These are phyloP conservation scores for Coluber constrictor DNA, from an alignment of 2,797 vertebrate species.

Conservation along the genomic window DNA sequence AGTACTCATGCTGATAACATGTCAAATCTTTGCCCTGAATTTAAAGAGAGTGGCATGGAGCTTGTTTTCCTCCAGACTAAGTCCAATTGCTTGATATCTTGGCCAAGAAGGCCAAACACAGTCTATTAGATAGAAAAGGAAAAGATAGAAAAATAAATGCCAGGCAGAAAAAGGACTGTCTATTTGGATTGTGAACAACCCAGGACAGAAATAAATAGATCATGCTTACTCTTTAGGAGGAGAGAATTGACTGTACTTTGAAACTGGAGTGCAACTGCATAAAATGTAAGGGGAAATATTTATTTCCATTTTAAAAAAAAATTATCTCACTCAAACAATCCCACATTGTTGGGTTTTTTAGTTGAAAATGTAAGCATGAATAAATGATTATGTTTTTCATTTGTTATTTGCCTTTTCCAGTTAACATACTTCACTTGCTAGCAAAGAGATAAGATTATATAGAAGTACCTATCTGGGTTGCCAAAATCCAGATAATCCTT, in stretches of 20 bases:
- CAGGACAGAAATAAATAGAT: constrained; percentile 14
- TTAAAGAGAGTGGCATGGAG: not conserved
- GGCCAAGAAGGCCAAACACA: not conserved
- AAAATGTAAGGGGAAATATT: not conserved
- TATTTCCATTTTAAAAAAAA: not conserved
- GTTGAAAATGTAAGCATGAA: not conserved
- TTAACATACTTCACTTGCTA: not conserved
- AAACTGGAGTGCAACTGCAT: constrained; percentile 7
- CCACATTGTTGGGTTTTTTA: not conserved
- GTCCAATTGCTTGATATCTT: not conserved
- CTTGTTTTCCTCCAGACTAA: not conserved
- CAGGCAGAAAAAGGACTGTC: not conserved
- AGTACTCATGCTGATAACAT: not conserved
- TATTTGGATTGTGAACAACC: constrained; percentile 6
- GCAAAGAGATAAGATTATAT: not conserved
- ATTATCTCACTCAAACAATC: not conserved
- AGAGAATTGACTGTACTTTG: not conserved
- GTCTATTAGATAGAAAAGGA: not conserved
- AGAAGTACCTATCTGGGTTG: not conserved
- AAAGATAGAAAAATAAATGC: not conserved
- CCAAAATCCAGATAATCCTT: not conserved
- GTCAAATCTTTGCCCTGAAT: not conserved
- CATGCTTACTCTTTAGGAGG: not conserved
- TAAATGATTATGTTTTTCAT: not conserved
- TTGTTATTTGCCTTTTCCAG: not conserved